These are phyloP conservation scores for Psettodes erumei DNA, from an alignment of 2,113 vertebrate species.

Conservation along the genomic window DNA sequence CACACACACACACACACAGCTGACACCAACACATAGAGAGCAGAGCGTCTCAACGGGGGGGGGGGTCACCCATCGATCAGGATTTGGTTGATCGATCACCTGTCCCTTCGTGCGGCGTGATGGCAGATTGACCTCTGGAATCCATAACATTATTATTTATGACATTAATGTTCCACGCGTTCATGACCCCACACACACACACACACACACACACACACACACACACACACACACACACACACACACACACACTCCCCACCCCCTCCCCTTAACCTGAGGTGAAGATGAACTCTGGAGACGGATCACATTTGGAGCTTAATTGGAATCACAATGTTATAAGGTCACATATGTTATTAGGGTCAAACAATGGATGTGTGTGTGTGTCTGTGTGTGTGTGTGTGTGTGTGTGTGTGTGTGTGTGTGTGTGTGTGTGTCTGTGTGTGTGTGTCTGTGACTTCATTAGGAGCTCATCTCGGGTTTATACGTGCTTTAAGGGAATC, in stretches of 20 bases:
- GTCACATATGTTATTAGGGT: not conserved
- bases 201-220: too few species aligned
- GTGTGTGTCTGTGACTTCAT: slow-evolving; percentile 34
- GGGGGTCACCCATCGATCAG: slow-evolving; percentile 66
- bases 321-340: not conserved
- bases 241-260: too few species aligned
- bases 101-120: slow-evolving; percentile 54
- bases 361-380: not conserved
- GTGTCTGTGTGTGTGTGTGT: not conserved
- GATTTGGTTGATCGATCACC: slow-evolving; percentile 66
- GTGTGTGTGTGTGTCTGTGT: not conserved
- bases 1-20: slow-evolving; percentile 8
- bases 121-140: slow-evolving; percentile 61
- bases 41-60: slow-evolving; percentile 22
- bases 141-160: slow-evolving; percentile 63
- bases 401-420: not conserved
- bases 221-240: too few species aligned
- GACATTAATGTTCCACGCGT: slow-evolving; percentile 7
- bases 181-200: slow-evolving; percentile 9
- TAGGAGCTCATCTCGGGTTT: slow-evolving; percentile 37
- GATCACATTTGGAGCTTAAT: not conserved
- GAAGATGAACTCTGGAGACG: slow-evolving; percentile 16
- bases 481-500: slow-evolving; percentile 21
- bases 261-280: not conserved
- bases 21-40: slow-evolving; percentile 36